These are phyloP conservation scores for Chloromyia formosa DNA, from an alignment of 2,888 invertebrate genomes.

Conservation along the genomic window DNA sequence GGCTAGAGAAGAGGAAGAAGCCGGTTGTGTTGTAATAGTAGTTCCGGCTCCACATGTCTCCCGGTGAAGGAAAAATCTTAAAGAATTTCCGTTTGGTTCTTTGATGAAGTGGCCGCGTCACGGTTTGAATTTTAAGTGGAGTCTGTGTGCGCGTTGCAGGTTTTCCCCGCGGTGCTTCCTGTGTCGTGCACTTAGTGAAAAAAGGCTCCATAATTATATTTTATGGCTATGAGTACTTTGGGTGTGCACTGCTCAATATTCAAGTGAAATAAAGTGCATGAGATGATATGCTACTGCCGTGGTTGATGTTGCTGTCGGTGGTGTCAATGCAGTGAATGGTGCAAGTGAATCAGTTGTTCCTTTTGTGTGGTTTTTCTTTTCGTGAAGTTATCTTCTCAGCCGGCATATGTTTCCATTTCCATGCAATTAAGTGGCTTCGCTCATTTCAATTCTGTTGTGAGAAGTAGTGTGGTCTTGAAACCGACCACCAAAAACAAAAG, in stretches of 20 bases:
- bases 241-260: neutral
- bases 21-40: neutral
- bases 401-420: neutral
- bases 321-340: neutral
- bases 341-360: neutral
- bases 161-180: neutral
- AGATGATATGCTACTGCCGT: neutral
- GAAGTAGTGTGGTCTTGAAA: too few species aligned
- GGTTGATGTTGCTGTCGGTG: neutral
- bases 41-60: neutral
- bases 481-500: too few species aligned
- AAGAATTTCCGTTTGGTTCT: slow-evolving; percentile 11
- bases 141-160: neutral
- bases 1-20: neutral
- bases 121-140: neutral
- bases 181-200: neutral
- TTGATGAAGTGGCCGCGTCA: neutral
- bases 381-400: neutral
- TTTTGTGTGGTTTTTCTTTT: neutral
- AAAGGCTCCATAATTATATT: neutral
- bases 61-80: neutral
- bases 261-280: neutral
- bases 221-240: neutral
- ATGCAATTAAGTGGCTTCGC: too few species aligned
- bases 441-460: too few species aligned